Conservation (phyloP, 2,888 invertebrate species). For the Bruchidius siliquastri region DNA sequence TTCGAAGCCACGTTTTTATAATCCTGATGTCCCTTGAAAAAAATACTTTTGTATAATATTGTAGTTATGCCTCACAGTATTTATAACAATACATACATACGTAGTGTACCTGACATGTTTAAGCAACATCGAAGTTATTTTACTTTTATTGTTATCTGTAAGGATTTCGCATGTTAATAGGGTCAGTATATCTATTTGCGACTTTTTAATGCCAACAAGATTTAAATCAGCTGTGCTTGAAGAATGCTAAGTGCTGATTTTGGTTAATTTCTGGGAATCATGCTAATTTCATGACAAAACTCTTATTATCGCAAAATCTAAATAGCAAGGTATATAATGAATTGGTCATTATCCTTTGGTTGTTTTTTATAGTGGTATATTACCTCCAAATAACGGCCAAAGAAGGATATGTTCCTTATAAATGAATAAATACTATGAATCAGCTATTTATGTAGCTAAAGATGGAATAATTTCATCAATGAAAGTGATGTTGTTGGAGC, state of each 20-base stretch:
- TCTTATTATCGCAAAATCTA: not conserved
- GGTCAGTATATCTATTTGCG: not conserved
- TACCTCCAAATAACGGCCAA: not conserved
- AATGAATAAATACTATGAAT: too few relatives aligned
- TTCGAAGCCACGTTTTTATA: too few relatives aligned
- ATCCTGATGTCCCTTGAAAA: too few relatives aligned
- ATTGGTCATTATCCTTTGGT: not conserved
- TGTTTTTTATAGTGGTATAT: not conserved
- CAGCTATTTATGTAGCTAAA: too few relatives aligned
- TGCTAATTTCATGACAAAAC: not conserved
- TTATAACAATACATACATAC: not conserved
- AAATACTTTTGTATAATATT: not conserved
- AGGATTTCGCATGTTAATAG: not conserved
- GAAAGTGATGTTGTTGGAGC: too few relatives aligned
- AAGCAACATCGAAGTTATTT: not conserved
- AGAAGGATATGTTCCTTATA: not conserved
- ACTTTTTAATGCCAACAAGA: not conserved
- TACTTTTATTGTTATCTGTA: not conserved
- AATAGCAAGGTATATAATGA: not conserved
- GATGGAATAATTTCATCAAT: too few relatives aligned
- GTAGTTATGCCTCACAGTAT: not conserved
- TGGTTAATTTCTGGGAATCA: not conserved
- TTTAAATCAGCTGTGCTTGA: not conserved
- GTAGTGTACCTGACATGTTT: not conserved
- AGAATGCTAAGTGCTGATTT: not conserved